These are phyloP conservation scores for Pseudococcus viburni DNA, from an alignment of 2,888 invertebrate genomes.

Conservation along the genomic window DNA sequence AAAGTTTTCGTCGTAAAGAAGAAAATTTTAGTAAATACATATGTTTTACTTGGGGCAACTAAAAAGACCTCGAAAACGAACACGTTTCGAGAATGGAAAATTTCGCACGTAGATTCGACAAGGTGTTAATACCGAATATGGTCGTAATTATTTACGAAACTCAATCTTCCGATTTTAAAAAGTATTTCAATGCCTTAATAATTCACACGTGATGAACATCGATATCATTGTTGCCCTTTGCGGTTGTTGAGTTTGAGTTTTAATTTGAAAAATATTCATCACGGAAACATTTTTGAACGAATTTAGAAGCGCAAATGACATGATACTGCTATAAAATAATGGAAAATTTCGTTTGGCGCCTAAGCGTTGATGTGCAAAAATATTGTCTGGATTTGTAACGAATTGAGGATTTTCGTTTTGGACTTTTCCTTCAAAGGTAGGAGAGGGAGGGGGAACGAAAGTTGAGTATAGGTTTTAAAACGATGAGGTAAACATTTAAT, in stretches of 20 bases:
- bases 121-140: not conserved
- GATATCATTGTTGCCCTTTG: not conserved
- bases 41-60: not conserved
- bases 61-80: constrained; percentile 24
- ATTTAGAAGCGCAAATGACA: too few relatives aligned
- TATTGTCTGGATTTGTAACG: too few relatives aligned
- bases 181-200: constrained; percentile 4
- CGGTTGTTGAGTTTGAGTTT: not conserved
- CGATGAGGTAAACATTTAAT: too few relatives aligned
- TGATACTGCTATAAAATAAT: too few relatives aligned
- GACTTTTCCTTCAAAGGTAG: too few relatives aligned
- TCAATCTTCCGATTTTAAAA: constrained; percentile 19
- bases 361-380: too few relatives aligned
- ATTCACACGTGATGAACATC: not conserved
- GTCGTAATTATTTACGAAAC: not conserved
- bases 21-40: not conserved
- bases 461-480: too few relatives aligned
- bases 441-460: too few relatives aligned
- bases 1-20: not conserved
- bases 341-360: not conserved
- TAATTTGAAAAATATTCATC: not conserved
- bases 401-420: too few relatives aligned
- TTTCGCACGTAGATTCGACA: not conserved
- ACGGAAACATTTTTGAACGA: not conserved
- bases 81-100: constrained; percentile 6